phyloP scores from a whole-genome alignment of 2,888 invertebrate genomes.

The Elmis aenea region DNA sequence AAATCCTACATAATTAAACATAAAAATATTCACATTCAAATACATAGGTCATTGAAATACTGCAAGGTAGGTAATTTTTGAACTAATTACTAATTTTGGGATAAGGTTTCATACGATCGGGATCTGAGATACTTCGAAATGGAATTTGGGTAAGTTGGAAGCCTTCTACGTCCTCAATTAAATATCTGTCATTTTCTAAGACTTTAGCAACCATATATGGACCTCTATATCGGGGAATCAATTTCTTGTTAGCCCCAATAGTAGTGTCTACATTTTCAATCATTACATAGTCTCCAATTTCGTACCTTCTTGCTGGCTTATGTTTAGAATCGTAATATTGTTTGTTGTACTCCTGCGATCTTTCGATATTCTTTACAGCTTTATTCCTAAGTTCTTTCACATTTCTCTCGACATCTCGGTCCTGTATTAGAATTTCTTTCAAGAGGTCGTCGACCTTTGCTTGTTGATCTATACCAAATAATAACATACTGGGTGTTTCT shows the following conservation, averaged over 20 bases:
- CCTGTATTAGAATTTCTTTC: constrained; percentile 10
- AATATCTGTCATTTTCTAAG: constrained; percentile 28
- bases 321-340: constrained; percentile 24
- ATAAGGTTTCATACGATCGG: background rate
- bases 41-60: too few species aligned
- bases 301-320: constrained; percentile 18
- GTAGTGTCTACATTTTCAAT: constrained; percentile 27
- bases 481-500: constrained; percentile 26
- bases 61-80: too few species aligned
- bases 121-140: constrained; percentile 5
- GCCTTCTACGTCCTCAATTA: constrained; percentile 25
- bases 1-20: too few species aligned
- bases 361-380: too few species aligned
- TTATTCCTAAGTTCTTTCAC: too few species aligned
- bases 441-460: constrained; percentile 22
- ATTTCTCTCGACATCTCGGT: too few species aligned
- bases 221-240: constrained; percentile 28
- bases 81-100: too few species aligned
- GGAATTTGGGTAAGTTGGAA: constrained; percentile 27
- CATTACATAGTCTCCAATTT: constrained; percentile 25
- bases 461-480: constrained; percentile 31
- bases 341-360: constrained; percentile 23
- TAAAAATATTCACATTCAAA: too few species aligned
- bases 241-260: constrained; percentile 26
- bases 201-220: constrained; percentile 28